Evolutionary conservation across 2,113 vertebrate species (phyloP), one percentile per base, ranked within the genome.

Genomic region (Meleagris gallopavo): DNA sequence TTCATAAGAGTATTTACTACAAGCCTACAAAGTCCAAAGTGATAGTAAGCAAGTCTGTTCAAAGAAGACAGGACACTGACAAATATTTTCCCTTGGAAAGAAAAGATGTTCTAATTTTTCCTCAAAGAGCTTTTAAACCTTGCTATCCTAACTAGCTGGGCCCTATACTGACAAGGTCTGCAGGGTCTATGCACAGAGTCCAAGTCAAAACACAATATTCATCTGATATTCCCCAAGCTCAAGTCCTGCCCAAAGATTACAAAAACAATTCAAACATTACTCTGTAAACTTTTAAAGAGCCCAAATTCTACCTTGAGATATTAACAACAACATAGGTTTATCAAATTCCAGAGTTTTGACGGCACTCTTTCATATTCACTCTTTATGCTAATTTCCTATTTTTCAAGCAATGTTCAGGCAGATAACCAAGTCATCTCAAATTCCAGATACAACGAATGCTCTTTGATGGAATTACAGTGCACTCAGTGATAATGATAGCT

Each of bases 301-400:
- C 32, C 32, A 85, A 77, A 66, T 85, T 70, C 18, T 80, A 88
- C 38, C 62, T 6, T 24, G 27, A 84, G n/a, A 41, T 91, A 83
- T 34, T 36, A 89, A 19, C 32, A 83, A 34, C 32, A 70, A 91
- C 89, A 92, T 12, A 93, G 11, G 83, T 34, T 34, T n/a, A 62
- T 66, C 34, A 46, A 80, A 74, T 29, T 58, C 66, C 55, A 91
- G 58, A 78, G 72, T 67, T 91, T 88, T 89, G 72, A 93, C 64
- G 94, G 45, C 29, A 55, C 10, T 38, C 50, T 80, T 83, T 45
- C 20, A 77, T 54, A 83, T 21, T 80, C 30, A 41, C 17, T 81
- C 52, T 83, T 77, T 27, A 71, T 41, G n/a, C 14, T 90, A 83
- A 62, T 65, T 86, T 78, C 21, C 30, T 40, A 0, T 3, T 55